A percentile compares a stretch with the other conserved stretches of the same genome.
These are phyloP conservation scores for Glareola pratincola DNA, from an alignment of 2,113 vertebrate genomes.

Conservation along the genomic window DNA sequence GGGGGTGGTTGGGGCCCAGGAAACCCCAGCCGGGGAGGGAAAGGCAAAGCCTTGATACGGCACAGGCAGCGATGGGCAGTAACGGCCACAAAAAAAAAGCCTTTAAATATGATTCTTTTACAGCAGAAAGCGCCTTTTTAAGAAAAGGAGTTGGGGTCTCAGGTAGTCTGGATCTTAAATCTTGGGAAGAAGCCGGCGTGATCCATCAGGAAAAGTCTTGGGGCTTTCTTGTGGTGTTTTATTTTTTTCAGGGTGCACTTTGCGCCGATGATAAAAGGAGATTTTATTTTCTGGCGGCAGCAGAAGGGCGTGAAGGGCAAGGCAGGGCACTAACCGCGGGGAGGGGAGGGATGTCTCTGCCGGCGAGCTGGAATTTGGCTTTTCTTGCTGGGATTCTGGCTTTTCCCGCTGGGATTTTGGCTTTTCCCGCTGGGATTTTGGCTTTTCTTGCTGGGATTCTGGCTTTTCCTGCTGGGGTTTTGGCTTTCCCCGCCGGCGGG, in stretches of 20 bases:
- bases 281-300: background rate
- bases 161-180: background rate
- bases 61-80: background rate
- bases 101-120: background rate
- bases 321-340: accelerated
- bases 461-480: background rate
- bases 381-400: background rate
- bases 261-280: background rate
- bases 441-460: background rate
- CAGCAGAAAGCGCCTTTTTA: background rate
- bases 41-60: accelerated
- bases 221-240: background rate
- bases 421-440: background rate
- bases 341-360: background rate
- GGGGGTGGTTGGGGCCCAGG: background rate
- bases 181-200: accelerated
- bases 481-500: background rate
- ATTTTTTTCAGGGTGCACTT: background rate
- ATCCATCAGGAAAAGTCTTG: background rate
- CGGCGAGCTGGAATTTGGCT: background rate
- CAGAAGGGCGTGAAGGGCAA: background rate
- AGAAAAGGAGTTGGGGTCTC: background rate
- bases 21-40: accelerated
- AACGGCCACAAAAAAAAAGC: background rate
- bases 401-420: background rate